Conservation (phyloP, 2,113 vertebrate species). For the Lycocorax pyrrhopterus region DNA sequence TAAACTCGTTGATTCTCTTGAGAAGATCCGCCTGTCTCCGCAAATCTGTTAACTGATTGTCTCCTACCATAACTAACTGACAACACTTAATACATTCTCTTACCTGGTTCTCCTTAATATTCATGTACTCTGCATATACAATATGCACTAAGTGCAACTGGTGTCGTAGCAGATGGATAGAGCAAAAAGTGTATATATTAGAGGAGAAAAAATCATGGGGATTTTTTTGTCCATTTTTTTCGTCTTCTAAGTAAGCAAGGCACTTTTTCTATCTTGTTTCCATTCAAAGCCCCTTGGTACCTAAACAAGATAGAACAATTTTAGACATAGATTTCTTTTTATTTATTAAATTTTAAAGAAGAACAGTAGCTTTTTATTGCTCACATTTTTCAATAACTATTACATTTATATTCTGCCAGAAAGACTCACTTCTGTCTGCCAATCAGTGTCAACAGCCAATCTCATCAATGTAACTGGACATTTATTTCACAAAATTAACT, state of each 20-base stretch:
- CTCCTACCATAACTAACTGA: slow-evolving; percentile 4
- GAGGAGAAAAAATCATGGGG: accelerated
- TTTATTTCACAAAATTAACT: slow-evolving; percentile 48
- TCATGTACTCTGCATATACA: neutral
- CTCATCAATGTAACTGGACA: slow-evolving; percentile 36
- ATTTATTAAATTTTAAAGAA: slow-evolving; percentile 37
- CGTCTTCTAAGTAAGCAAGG: neutral
- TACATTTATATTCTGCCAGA: slow-evolving; percentile 20
- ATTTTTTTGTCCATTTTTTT: neutral
- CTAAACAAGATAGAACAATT: neutral
- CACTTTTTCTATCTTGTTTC: neutral
- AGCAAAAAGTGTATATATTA: neutral
- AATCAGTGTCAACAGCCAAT: slow-evolving; percentile 57
- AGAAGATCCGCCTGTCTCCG: neutral
- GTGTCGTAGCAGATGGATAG: neutral
- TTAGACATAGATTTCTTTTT: neutral
- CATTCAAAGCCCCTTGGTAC: neutral
- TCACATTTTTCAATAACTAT: slow-evolving; percentile 17
- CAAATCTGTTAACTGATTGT: slow-evolving; percentile 32
- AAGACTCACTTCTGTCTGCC: slow-evolving; percentile 28
- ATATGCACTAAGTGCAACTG: neutral
- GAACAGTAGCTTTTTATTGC: neutral
- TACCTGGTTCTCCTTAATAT: slow-evolving; percentile 1
- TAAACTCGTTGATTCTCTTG: neutral
- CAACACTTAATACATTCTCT: neutral